These are phyloP conservation scores for Dendrolimus punctatus DNA, from an alignment of 1,140 invertebrate genomes.

Conservation along the genomic window DNA sequence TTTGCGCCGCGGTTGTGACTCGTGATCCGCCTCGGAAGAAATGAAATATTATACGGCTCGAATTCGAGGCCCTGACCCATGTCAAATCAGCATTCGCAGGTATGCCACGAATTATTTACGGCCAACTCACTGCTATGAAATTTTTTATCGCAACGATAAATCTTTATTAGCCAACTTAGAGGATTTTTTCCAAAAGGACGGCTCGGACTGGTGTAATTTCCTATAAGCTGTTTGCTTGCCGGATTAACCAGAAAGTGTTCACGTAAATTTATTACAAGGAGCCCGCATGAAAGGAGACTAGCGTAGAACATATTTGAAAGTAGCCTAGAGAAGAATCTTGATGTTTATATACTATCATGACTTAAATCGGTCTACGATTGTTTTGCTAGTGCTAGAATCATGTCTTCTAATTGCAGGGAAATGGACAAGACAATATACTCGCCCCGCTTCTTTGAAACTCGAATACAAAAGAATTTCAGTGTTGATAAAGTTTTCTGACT, in stretches of 20 bases:
- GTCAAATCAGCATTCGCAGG: conserved; percentile 66
- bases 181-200: conserved; percentile 19
- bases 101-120: conserved; percentile 63
- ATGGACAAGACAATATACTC: too few species aligned
- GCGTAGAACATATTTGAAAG: too few species aligned
- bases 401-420: too few species aligned
- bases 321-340: too few species aligned
- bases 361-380: too few species aligned
- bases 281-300: too few species aligned
- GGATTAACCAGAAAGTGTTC: background rate
- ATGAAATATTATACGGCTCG: conserved; percentile 53
- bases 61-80: conserved; percentile 45
- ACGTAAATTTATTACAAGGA: conserved; percentile 2
- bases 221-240: conserved; percentile 7
- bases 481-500: too few species aligned
- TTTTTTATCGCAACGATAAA: conserved; percentile 58
- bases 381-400: too few species aligned
- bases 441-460: too few species aligned
- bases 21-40: conserved; percentile 39
- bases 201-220: conserved; percentile 13
- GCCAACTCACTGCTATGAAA: conserved; percentile 54
- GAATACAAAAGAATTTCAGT: too few species aligned
- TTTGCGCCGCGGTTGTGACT: conserved; percentile 44
- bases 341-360: too few species aligned
- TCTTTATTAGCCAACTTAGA: conserved; percentile 50